Evolutionary conservation across 2,113 vertebrate genomes (phyloP).

Genomic region (Siphamia tubifer): DNA sequence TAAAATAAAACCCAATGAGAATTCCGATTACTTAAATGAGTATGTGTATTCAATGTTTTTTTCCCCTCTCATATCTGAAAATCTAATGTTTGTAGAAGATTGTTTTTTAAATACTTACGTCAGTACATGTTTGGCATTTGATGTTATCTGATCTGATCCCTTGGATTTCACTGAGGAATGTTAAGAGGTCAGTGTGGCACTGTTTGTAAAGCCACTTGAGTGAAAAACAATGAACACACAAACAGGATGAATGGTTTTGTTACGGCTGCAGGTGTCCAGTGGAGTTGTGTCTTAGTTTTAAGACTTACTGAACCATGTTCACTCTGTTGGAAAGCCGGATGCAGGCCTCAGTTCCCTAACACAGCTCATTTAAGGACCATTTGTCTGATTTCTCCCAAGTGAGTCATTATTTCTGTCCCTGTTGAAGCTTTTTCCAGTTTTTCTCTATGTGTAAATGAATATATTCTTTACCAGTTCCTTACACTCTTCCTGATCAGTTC

Average conservation of each 20-base stretch:
- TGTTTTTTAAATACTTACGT: too few relatives aligned
- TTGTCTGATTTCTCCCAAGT: neutral
- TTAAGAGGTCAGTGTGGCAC: neutral
- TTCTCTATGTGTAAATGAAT: neutral
- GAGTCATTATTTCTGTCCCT: neutral
- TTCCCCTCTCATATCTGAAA: too few relatives aligned
- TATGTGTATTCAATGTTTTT: too few relatives aligned
- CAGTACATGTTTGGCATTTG: too few relatives aligned
- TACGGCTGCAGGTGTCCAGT: neutral
- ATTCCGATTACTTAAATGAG: too few relatives aligned
- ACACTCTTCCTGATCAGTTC: neutral
- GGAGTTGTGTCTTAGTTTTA: neutral
- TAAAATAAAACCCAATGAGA: too few relatives aligned
- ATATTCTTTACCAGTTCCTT: neutral
- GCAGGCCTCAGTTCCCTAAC: neutral
- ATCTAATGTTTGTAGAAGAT: too few relatives aligned
- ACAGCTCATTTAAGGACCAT: neutral
- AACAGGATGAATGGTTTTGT: slow-evolving; percentile 20
- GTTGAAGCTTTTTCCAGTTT: neutral
- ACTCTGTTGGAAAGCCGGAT: slow-evolving; percentile 9
- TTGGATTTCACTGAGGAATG: neutral
- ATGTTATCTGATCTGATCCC: too few relatives aligned
- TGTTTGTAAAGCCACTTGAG: slow-evolving; percentile 4
- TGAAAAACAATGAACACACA: neutral
- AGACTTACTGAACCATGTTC: neutral